Evolutionary conservation across 2,113 vertebrate species (phyloP), one percentile per base, ranked within the genome.

Genomic region (Corythaixoides concolor): DNA sequence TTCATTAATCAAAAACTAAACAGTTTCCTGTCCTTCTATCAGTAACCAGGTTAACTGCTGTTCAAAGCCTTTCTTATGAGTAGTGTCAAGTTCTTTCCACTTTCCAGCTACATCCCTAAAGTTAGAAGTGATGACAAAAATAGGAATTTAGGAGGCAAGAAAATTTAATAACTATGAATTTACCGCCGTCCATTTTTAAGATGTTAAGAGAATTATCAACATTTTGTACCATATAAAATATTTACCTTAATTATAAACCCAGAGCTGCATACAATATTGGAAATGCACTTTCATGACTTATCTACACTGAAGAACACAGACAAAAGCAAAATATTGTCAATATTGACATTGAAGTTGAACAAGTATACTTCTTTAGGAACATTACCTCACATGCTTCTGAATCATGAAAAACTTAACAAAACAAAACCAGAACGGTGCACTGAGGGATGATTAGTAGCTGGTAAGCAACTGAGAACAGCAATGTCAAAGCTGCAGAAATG

Each of bases 401-500:
- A 96, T 92, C 66, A 91, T 89, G 97, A 96, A 95, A 85, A 97
- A 95, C 83, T 79, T 70, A 85, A 96, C 77, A 60, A 58, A 90
- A 92, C 56, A 50, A 96, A 98, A 97, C 24, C 90, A 97, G 53
- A 95, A 91, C 87, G 82, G 81, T 95, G 94, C 92, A 94, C 72
- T 69, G 93, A 96, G 85, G 81, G 92, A 93, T 97, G 96, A 96
- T 89, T 86, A 96, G 85, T 35, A 97, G 93, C 86, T 96, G 86
- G 94, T 83, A 96, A 96, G 95, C 91, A 97, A 98, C 95, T 93
- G 90, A 97, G 95, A 97, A 96, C 12, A 95, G 93, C 95, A 97
- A 97, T 75, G 91, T 94, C 74, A 97, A 97, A 97, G 98, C 98
- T 98, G 98, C 98, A 98, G 97, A 98, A 98, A 98, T 26, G 94